Conservation (phyloP, 2,113 vertebrate species). For the Aphyosemion australe region DNA sequence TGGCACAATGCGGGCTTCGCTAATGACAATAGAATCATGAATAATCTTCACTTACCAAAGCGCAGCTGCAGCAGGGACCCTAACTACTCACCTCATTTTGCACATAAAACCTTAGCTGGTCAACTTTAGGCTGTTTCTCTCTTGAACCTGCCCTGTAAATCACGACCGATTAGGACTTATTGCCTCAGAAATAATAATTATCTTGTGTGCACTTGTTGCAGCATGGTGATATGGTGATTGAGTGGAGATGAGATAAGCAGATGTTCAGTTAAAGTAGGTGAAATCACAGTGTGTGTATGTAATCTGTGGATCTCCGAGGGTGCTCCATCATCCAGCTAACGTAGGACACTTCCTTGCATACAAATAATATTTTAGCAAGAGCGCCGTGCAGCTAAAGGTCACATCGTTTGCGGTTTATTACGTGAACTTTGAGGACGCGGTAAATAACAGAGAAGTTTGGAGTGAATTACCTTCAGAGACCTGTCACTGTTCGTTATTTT, state of each 20-base stretch:
- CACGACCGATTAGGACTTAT: neutral
- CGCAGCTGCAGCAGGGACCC: conserved; percentile 18
- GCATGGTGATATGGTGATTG: conserved; percentile 9
- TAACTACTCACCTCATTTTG: conserved; percentile 1
- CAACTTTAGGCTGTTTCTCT: neutral
- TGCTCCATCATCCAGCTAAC: conserved; percentile 22
- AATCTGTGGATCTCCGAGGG: conserved; percentile 26
- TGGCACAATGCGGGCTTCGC: conserved; percentile 9
- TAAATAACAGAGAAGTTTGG: conserved; percentile 7
- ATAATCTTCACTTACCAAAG: conserved; percentile 28
- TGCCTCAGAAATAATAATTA: conserved; percentile 18
- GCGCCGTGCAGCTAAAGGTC: conserved; percentile 29
- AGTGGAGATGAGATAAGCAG: conserved; percentile 22
- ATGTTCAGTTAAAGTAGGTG: conserved; percentile 47
- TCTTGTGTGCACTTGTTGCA: neutral
- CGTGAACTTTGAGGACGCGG: conserved; percentile 9
- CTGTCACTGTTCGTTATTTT: neutral
- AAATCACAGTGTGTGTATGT: conserved; percentile 56
- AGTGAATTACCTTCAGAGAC: conserved; percentile 12
- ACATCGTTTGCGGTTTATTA: conserved; percentile 15
- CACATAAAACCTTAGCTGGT: neutral
- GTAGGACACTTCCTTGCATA: conserved; percentile 17
- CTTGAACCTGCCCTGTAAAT: neutral
- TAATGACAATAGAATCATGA: conserved; percentile 20
- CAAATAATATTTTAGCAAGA: conserved; percentile 23